Conservation (phyloP, 2,888 invertebrate species). For the Heliconius erato region DNA sequence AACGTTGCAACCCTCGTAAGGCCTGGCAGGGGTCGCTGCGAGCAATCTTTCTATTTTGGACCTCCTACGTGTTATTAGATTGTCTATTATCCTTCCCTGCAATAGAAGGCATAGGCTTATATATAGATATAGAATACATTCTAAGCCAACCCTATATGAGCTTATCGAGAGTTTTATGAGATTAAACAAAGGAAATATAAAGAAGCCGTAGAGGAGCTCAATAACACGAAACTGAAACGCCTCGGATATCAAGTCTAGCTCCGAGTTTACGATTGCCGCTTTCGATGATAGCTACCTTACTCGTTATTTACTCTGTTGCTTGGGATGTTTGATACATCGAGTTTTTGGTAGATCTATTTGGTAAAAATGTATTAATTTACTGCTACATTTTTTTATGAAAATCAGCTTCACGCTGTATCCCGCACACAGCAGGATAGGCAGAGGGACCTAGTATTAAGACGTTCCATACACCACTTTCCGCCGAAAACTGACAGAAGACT, state of each 20-base stretch:
- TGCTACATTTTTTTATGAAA: background rate
- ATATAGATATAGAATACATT: background rate
- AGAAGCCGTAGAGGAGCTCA: conserved; percentile 29
- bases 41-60: too few species aligned
- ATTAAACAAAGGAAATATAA: conserved; percentile 13
- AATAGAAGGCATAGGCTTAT: background rate
- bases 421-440: too few species aligned
- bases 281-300: conserved; percentile 36
- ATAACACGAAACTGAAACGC: conserved; percentile 43
- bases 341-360: background rate
- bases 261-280: conserved; percentile 42
- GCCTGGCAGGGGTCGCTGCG: too few species aligned
- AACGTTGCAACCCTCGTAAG: too few species aligned
- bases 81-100: background rate
- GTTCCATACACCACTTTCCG: too few species aligned
- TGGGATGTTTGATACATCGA: conserved; percentile 1
- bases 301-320: conserved; percentile 40
- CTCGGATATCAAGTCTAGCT: conserved; percentile 32
- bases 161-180: conserved; percentile 26
- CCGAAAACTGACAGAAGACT: too few species aligned
- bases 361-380: background rate
- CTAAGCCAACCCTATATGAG: conserved; percentile 1
- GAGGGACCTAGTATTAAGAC: too few species aligned
- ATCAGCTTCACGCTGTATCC: too few species aligned
- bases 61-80: background rate